phyloP scores from a whole-genome alignment of 1,140 invertebrate genomes.

The Mesaphorura yosii region DNA sequence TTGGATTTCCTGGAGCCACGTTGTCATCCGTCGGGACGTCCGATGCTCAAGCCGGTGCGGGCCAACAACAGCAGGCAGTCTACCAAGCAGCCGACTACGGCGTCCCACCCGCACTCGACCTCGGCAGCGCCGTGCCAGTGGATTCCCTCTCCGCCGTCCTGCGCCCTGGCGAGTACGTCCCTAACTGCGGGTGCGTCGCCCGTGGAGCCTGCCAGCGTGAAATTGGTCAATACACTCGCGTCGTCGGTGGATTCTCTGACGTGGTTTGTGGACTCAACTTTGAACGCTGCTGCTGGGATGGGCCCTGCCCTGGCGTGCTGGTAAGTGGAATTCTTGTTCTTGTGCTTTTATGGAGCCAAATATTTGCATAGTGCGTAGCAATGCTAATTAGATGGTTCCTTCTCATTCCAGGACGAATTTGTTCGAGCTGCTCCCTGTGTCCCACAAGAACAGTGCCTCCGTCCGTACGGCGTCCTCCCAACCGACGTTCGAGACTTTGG shows the following conservation, averaged over 20 bases:
- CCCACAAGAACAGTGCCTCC: slow-evolving; percentile 15
- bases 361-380: background rate
- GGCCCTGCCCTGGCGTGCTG: slow-evolving; percentile 18
- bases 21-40: too few species aligned
- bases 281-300: slow-evolving; percentile 9
- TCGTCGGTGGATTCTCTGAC: background rate
- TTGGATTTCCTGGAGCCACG: too few species aligned
- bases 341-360: background rate
- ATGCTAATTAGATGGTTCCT: background rate
- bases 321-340: slow-evolving; percentile 15
- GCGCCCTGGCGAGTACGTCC: background rate
- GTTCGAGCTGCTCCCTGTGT: slow-evolving; percentile 12
- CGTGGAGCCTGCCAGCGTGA: background rate
- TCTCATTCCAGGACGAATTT: slow-evolving; percentile 21
- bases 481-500: slow-evolving; percentile 28
- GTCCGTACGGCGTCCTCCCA: slow-evolving; percentile 16
- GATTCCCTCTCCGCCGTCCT: too few species aligned
- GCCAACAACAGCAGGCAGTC: too few species aligned
- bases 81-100: too few species aligned
- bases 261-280: slow-evolving; percentile 6
- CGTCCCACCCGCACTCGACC: background rate
- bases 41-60: too few species aligned
- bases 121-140: background rate
- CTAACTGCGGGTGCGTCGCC: slow-evolving; percentile 7
- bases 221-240: background rate